These are phyloP conservation scores for Epizoanthus stellaris DNA, from an alignment of 92 coral and sea anemone genomes.

Conservation along the genomic window DNA sequence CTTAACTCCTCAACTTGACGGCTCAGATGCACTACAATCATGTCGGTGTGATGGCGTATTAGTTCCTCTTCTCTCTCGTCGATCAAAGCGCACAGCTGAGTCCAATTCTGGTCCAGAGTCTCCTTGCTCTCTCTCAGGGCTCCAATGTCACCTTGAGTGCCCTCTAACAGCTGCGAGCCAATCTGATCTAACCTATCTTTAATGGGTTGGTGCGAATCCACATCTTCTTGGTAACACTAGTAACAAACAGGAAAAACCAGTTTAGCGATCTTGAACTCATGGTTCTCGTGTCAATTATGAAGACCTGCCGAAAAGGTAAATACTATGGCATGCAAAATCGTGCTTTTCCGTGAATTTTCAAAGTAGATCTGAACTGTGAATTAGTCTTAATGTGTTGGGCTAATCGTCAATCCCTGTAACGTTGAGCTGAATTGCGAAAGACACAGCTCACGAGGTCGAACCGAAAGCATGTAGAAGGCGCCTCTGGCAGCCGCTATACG, in stretches of 20 bases:
- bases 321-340: too few relatives aligned
- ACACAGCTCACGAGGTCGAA: too few relatives aligned
- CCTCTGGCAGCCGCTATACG: too few relatives aligned
- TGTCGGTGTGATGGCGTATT: conserved; percentile 75
- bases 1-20: conserved; percentile 78
- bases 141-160: conserved; percentile 78
- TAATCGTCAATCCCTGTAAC: too few relatives aligned
- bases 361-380: too few relatives aligned
- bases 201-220: conserved; percentile 73
- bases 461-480: too few relatives aligned
- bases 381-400: too few relatives aligned
- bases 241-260: background rate
- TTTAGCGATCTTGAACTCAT: background rate
- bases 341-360: too few relatives aligned
- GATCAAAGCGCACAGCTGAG: conserved; percentile 85
- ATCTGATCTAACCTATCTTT: conserved; percentile 81
- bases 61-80: conserved; percentile 93
- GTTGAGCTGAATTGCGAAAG: too few relatives aligned
- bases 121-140: conserved; percentile 80
- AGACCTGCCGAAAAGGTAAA: too few relatives aligned
- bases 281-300: too few relatives aligned
- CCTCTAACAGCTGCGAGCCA: conserved; percentile 73
- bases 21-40: conserved; percentile 64
- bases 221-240: conserved; percentile 93
- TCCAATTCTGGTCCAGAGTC: conserved; percentile 85